Conservation (phyloP, 2,797 vertebrate genomes). For the Scomberomorus guttatus region DNA sequence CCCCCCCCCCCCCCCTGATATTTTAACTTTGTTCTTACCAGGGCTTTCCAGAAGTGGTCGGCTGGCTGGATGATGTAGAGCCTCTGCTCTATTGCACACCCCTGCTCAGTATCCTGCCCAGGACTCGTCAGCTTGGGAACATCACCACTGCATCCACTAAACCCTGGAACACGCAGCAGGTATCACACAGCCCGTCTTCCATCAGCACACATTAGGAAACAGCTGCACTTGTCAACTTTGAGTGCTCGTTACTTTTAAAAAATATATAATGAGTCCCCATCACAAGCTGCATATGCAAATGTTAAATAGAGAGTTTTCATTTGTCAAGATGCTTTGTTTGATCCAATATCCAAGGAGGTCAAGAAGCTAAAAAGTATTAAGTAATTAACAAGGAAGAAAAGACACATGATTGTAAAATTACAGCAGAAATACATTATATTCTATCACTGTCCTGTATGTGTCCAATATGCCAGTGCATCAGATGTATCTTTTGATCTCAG, state of each 20-base stretch:
- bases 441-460: not conserved
- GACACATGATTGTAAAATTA: not conserved
- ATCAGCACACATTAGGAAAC: not conserved
- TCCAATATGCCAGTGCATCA: not conserved
- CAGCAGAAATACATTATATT: not conserved
- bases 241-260: not conserved
- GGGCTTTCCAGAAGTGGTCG: conserved; percentile 76
- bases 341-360: not conserved
- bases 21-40: conserved; percentile 45
- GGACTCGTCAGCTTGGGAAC: conserved; percentile 62
- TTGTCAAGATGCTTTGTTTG: not conserved
- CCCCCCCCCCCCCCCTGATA: not conserved
- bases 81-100: conserved; percentile 81
- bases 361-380: not conserved
- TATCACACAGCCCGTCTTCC: conserved; percentile 33
- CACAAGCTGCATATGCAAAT: not conserved
- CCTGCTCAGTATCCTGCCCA: conserved; percentile 78
- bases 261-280: not conserved
- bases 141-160: conserved; percentile 37
- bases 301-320: not conserved
- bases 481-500: not conserved
- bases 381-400: not conserved
- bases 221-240: not conserved
- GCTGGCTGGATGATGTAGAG: conserved; percentile 77
- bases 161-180: conserved; percentile 88